Conservation (phyloP, 1,140 invertebrate species). For the Cotesia glomerata region DNA sequence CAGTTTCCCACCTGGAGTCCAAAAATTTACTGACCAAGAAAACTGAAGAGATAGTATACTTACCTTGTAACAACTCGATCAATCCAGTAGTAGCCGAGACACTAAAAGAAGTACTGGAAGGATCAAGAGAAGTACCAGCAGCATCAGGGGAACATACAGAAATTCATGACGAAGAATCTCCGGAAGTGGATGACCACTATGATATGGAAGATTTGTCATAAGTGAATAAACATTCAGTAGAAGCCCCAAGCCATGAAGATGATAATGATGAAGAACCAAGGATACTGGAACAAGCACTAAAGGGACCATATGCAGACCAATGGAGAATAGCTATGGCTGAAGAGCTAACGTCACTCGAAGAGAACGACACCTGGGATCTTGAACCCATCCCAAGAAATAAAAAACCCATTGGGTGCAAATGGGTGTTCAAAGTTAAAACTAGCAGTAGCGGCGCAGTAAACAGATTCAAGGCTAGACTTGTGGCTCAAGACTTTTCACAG, state of each 20-base stretch:
- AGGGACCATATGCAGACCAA: neutral
- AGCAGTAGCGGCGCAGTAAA: no score
- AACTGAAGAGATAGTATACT: neutral
- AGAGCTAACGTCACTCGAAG: no score
- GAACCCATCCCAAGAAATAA: no score
- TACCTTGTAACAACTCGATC: neutral
- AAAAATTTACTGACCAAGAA: no score
- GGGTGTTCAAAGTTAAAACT: no score
- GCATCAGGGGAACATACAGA: neutral
- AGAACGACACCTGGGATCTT: no score
- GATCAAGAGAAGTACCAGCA: neutral
- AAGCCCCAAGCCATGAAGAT: no score
- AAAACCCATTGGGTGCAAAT: no score
- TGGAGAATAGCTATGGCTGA: neutral
- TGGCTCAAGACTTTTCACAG: no score
- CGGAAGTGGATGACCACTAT: neutral
- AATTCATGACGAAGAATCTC: neutral
- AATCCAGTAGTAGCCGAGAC: neutral
- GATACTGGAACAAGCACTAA: constrained; percentile 3
- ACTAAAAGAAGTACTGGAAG: neutral
- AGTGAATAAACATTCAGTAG: no score
- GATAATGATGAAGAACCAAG: neutral
- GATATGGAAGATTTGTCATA: neutral
- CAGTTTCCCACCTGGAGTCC: no score
- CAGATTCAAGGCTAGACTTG: no score